Base-by-base conservation (phyloP, 2,797 vertebrate genomes). In the Periophthalmus magnuspinnatus region DNA sequence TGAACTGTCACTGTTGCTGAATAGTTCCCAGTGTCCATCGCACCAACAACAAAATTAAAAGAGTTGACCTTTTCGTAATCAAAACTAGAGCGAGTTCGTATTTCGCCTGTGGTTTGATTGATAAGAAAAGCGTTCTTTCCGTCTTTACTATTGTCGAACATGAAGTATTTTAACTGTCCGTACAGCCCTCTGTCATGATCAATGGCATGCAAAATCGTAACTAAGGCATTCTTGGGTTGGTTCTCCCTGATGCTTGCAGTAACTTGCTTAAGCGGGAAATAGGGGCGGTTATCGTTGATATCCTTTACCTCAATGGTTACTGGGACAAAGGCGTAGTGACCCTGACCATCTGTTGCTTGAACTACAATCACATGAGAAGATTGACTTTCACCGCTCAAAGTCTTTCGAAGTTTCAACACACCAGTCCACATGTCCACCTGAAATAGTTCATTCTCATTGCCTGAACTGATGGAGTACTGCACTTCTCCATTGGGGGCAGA, bases 1-100 rank as follows among this genome's bases (percentile, higher is more conserved):
- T 95, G 93, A 70, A 99, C 95, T 0, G 95, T 96, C 78, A 96
- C 97, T 0, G 95, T 96, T n/a, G 98, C 97, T 0, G 97, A 96
- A 80, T 95, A 95, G 8, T 99, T 99, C 41, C 97, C 96, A 0
- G 95, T 86, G 1, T 99, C 98, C 0, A 93, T 89, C 41, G 97
- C 97, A 63, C 93, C 90, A 65, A 95, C 96, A 1, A 94, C 91
- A 71, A 99, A 94, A 77, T 89, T 89, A 79, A 98, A 95, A 50
- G 93, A 92, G 81, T 95, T 94, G 3, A 93, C 88, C 69, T 95
- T 96, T 81, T 99, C 98, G 0, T 95, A 98, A 90, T 99, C 98
- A 54, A 99, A 97, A 10, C 92, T 73, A 13, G 85, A 81, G 85
- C 70, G 94, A 87, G 33, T 93, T 78, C 54, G 95, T 88, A 99